Percentiles rank a stretch among this genome's conserved stretches.
These are phyloP conservation scores for Spodoptera littoralis DNA, from an alignment of 2,888 invertebrate genomes.

Conservation along the genomic window DNA sequence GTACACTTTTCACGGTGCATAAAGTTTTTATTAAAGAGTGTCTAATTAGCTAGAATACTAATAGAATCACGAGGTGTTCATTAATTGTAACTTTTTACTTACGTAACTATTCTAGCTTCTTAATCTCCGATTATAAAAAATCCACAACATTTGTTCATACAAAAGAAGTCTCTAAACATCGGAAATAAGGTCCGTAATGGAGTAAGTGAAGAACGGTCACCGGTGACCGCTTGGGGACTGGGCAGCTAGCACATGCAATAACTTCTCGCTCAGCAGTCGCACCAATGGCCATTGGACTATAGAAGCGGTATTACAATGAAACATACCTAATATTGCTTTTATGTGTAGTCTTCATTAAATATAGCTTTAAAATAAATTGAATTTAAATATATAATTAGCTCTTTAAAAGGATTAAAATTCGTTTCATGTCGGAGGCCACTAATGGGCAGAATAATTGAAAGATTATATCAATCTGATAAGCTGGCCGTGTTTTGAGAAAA, in stretches of 20 bases:
- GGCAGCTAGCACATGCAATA: too few species aligned
- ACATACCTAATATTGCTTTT: neutral
- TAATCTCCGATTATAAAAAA: too few species aligned
- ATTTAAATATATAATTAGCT: conserved; percentile 3
- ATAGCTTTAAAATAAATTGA: conserved; percentile 17
- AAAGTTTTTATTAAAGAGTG: conserved; percentile 38
- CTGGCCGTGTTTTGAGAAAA: too few species aligned
- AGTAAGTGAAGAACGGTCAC: too few species aligned
- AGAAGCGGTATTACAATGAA: neutral
- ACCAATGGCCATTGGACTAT: neutral
- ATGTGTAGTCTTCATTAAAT: neutral
- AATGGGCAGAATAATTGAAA: conserved; percentile 4
- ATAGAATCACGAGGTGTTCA: conserved; percentile 35
- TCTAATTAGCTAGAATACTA: conserved; percentile 62
- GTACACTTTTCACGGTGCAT: conserved; percentile 1
- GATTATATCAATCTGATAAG: conserved; percentile 3
- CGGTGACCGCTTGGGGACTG: too few species aligned
- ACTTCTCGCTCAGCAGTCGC: too few species aligned
- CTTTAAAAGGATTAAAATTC: conserved; percentile 18
- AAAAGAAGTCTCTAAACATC: too few species aligned
- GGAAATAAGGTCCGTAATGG: too few species aligned
- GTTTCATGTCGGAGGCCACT: conserved; percentile 10
- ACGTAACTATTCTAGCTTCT: neutral
- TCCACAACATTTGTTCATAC: too few species aligned
- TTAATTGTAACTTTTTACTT: conserved; percentile 36